These are phyloP conservation scores for Pachyuromys duprasi DNA, from an alignment of 2,797 vertebrate genomes.

Conservation along the genomic window DNA sequence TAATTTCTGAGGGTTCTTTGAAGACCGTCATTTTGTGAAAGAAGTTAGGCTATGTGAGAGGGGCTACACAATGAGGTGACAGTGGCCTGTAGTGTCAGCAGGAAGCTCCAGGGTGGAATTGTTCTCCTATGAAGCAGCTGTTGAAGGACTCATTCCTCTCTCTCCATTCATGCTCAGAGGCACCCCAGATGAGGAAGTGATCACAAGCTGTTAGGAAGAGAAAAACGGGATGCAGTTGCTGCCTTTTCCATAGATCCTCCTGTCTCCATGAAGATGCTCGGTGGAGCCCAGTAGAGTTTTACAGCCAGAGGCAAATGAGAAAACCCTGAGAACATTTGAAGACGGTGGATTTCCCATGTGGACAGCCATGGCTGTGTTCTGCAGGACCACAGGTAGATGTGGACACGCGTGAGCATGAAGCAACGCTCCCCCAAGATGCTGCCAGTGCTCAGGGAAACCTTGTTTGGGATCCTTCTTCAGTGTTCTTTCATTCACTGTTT, in stretches of 20 bases:
- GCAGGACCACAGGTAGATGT: not conserved
- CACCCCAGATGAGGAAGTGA: constrained; percentile 29
- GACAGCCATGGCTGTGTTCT: not conserved
- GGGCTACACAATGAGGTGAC: not conserved
- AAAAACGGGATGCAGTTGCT: not conserved
- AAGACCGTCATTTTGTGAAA: constrained; percentile 32
- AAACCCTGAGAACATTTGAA: not conserved
- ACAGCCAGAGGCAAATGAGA: not conserved
- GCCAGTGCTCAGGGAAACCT: not conserved
- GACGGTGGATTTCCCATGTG: not conserved
- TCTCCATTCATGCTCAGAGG: not conserved
- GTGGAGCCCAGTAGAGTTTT: not conserved
- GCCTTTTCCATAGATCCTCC: not conserved
- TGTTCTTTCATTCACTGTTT: constrained; percentile 56
- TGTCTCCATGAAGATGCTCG: not conserved
- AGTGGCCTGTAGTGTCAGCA: not conserved
- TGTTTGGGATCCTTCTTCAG: constrained; percentile 60
- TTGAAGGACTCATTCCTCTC: constrained; percentile 3
- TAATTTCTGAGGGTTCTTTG: constrained; percentile 1
- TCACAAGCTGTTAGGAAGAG: not conserved
- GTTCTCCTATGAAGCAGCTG: constrained; percentile 43
- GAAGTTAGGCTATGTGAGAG: not conserved
- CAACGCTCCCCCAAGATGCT: not conserved
- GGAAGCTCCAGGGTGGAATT: constrained; percentile 38
- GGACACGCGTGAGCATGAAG: not conserved